These are phyloP conservation scores for Orchesellides sinensis DNA, from an alignment of 2,888 invertebrate species.

Conservation along the genomic window DNA sequence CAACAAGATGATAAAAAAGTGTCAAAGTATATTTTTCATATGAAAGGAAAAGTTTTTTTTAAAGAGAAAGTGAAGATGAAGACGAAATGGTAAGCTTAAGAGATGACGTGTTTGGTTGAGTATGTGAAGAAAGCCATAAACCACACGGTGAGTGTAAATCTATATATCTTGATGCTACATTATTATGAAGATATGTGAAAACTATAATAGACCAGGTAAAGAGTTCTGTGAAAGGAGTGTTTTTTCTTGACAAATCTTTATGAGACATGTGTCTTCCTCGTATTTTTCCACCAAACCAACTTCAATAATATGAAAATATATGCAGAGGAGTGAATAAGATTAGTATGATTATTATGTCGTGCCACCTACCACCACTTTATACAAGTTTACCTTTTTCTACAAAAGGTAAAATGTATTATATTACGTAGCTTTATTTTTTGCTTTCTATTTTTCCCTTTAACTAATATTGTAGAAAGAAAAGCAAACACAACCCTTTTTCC, in stretches of 20 bases:
- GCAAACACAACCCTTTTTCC: conserved; percentile 19
- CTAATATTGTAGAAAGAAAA: not conserved
- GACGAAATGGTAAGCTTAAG: conserved; percentile 5
- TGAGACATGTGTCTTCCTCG: conserved; percentile 35
- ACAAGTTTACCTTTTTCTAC: not conserved
- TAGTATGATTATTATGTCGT: not conserved
- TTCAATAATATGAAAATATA: no score
- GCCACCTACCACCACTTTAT: not conserved
- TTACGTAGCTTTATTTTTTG: not conserved
- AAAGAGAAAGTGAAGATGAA: not conserved
- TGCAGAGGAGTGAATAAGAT: no score
- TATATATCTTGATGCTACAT: not conserved
- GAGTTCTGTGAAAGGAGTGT: not conserved
- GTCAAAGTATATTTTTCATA: not conserved
- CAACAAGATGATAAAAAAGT: not conserved
- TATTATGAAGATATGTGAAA: not conserved
- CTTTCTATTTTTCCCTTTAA: conserved; percentile 4
- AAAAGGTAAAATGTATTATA: no score
- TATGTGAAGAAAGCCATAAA: not conserved
- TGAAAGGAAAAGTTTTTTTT: not conserved
- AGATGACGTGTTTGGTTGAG: not conserved
- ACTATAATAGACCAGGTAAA: not conserved
- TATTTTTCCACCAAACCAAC: no score
- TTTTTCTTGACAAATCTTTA: conserved; percentile 61
- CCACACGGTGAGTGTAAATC: not conserved